These are phyloP conservation scores for Camponotus fellah DNA, from an alignment of 2,888 invertebrate genomes.

Conservation along the genomic window DNA sequence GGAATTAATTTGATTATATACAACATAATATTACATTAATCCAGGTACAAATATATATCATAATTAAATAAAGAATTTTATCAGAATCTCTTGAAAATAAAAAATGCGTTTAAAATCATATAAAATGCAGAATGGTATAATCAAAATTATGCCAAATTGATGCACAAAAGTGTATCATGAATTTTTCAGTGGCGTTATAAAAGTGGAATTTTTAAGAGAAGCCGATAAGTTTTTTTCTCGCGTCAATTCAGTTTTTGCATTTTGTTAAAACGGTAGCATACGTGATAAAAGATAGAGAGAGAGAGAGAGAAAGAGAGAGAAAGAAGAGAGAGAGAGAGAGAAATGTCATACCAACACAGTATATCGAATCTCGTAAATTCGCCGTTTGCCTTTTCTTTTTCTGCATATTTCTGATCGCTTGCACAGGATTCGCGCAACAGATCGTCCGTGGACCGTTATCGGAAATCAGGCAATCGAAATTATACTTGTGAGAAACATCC, in stretches of 20 bases:
- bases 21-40: neutral
- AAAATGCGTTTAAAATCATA: neutral
- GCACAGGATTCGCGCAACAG: slow-evolving; percentile 31
- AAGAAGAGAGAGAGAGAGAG: neutral
- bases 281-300: neutral
- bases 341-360: neutral
- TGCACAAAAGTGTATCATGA: neutral
- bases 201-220: neutral
- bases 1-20: neutral
- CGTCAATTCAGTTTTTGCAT: neutral
- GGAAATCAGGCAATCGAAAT: slow-evolving; percentile 54
- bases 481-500: slow-evolving; percentile 31
- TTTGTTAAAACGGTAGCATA: neutral
- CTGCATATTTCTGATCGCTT: slow-evolving; percentile 35
- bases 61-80: neutral
- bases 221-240: slow-evolving; percentile 3
- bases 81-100: neutral
- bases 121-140: neutral
- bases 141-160: neutral
- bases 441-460: slow-evolving; percentile 52
- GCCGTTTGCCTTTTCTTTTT: neutral
- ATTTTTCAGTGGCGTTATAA: slow-evolving; percentile 6
- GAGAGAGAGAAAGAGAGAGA: neutral
- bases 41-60: neutral
- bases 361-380: slow-evolving; percentile 21